These are phyloP conservation scores for Phorcus lineatus DNA, from an alignment of 2,888 invertebrate genomes.

Conservation along the genomic window DNA sequence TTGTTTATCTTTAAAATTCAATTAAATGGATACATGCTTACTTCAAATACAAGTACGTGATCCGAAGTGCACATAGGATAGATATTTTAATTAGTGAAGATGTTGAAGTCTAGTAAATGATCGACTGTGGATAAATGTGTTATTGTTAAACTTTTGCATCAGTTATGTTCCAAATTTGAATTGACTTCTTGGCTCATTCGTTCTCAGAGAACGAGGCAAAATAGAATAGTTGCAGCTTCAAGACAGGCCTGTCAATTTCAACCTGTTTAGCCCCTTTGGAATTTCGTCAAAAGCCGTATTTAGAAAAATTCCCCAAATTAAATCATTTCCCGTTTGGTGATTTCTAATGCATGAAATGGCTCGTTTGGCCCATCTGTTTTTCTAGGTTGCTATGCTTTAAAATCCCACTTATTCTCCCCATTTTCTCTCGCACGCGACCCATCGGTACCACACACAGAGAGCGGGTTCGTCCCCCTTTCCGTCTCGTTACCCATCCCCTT, in stretches of 20 bases:
- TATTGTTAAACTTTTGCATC: no score
- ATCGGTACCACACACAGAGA: conserved; percentile 14
- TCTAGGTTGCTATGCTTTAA: neutral
- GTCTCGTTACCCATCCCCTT: conserved; percentile 9
- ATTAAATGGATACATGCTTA: no score
- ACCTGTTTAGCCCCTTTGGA: neutral
- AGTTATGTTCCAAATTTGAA: no score
- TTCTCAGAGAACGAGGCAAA: no score
- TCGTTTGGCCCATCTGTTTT: conserved; percentile 3
- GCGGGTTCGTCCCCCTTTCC: neutral
- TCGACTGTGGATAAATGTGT: no score
- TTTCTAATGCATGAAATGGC: conserved; percentile 1
- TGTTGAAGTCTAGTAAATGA: neutral
- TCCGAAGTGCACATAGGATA: no score
- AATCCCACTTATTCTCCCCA: neutral
- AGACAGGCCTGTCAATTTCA: neutral
- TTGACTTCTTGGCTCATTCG: no score
- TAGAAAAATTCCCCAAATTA: conserved; percentile 6
- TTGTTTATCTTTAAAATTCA: no score
- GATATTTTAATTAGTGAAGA: no score
- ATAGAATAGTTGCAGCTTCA: neutral
- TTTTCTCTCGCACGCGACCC: neutral
- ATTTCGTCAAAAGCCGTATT: neutral
- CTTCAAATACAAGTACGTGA: no score
- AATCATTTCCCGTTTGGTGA: conserved; percentile 17